Percentiles rank a stretch among this genome's conserved stretches.
phyloP scores from a whole-genome alignment of 2,113 vertebrate species.

The Protomyctophum bolini region DNA sequence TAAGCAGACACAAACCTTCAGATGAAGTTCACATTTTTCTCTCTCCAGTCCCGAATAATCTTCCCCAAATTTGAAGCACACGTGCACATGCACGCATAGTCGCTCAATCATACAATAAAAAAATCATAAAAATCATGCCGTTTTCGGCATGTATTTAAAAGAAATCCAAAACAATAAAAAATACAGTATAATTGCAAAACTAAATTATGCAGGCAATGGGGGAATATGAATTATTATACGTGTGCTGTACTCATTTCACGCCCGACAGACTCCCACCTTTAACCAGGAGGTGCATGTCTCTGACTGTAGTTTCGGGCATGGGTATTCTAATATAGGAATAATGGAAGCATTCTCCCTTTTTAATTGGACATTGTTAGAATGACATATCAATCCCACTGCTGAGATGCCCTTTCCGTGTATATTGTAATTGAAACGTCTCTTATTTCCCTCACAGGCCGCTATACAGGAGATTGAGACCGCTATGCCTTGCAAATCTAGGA shows the following conservation, averaged over 20 bases:
- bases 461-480: conserved; percentile 31
- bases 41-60: no score
- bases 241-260: conserved; percentile 81
- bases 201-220: conserved; percentile 69
- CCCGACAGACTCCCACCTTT: conserved; percentile 76
- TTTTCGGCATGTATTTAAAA: conserved; percentile 46
- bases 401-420: conserved; percentile 78
- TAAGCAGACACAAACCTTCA: no score
- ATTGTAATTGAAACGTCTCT: conserved; percentile 79
- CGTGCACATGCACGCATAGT: no score
- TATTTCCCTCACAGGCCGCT: conserved; percentile 38
- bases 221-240: conserved; percentile 77
- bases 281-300: conserved; percentile 64
- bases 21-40: no score
- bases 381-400: conserved; percentile 76
- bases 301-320: conserved; percentile 48
- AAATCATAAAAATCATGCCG: conserved; percentile 30
- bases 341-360: conserved; percentile 76
- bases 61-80: no score
- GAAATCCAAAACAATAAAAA: conserved; percentile 14
- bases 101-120: no score
- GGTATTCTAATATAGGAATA: conserved; percentile 77
- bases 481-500: conserved; percentile 39
- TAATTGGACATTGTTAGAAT: conserved; percentile 84
- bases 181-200: conserved; percentile 65